Evolutionary conservation across 1,140 invertebrate genomes (phyloP).

Genomic region (Solenopsis invicta): DNA sequence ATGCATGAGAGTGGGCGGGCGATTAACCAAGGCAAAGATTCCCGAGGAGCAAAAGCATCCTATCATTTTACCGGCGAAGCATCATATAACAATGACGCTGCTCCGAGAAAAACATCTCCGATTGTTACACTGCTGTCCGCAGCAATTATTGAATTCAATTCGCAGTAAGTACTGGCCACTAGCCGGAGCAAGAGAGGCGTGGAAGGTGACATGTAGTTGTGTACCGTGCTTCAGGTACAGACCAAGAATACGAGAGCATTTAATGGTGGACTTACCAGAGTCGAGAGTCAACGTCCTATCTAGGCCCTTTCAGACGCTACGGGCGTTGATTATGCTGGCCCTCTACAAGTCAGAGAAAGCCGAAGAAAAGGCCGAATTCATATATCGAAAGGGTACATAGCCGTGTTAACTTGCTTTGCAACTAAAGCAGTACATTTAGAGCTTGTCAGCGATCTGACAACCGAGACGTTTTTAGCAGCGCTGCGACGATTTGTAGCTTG

Average conservation of each 20-base stretch:
- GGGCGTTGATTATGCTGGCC: background rate
- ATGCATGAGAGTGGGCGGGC: background rate
- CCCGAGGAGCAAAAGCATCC: background rate
- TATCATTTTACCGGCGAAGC: background rate
- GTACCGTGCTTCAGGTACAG: background rate
- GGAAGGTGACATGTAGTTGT: background rate
- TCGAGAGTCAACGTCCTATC: background rate
- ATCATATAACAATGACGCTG: background rate
- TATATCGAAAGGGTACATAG: background rate
- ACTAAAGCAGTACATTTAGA: background rate
- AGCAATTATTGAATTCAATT: background rate
- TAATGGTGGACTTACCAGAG: background rate
- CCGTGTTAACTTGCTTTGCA: background rate
- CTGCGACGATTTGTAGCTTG: background rate
- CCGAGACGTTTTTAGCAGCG: background rate
- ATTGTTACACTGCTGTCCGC: background rate
- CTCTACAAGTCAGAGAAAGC: background rate
- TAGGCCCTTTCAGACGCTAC: background rate
- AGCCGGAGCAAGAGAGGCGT: background rate
- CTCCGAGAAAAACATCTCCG: background rate
- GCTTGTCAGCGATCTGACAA: background rate
- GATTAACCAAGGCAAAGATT: background rate
- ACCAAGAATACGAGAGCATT: background rate
- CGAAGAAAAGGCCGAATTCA: background rate
- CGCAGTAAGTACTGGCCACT: background rate